A percentile compares a stretch with the other conserved stretches of the same genome.
Evolutionary conservation across 2,797 vertebrate species (phyloP).

Genomic region (Phalloptychus januarius): DNA sequence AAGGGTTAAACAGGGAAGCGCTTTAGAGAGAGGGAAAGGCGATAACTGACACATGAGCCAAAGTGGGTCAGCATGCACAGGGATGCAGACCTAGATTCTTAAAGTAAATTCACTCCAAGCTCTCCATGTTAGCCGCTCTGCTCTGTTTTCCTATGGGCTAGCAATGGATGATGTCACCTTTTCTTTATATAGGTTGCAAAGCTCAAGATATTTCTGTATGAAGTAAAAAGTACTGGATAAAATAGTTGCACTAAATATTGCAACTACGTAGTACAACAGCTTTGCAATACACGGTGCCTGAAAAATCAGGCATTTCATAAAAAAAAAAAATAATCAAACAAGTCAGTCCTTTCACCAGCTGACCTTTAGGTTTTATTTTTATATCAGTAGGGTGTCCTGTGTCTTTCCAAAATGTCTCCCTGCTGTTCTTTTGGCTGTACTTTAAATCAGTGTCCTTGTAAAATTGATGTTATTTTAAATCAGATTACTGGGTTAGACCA

Average conservation of each 20-base stretch:
- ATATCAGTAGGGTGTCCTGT: not conserved
- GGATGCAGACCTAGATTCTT: conserved; percentile 26
- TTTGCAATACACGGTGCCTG: too few relatives aligned
- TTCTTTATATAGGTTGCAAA: not conserved
- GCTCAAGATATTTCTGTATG: not conserved
- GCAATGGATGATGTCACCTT: not conserved
- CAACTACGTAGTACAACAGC: not conserved
- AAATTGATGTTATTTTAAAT: not conserved
- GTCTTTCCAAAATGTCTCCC: not conserved
- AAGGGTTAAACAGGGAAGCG: conserved; percentile 18
- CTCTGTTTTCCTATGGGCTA: not conserved
- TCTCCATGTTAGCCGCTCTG: not conserved
- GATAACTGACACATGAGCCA: conserved; percentile 2
- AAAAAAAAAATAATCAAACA: not conserved
- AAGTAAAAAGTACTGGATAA: not conserved
- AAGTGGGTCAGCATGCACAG: conserved; percentile 49
- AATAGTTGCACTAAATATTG: not conserved
- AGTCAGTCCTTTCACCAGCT: not conserved
- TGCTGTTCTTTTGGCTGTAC: not conserved
- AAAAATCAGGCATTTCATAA: not conserved
- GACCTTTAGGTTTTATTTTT: not conserved
- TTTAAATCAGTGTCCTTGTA: not conserved
- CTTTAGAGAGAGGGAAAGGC: conserved; percentile 4
- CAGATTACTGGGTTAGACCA: conserved; percentile 18
- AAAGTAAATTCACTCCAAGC: not conserved